A percentile compares a stretch with the other conserved stretches of the same genome.
Conservation (phyloP, 1,140 invertebrate genomes). For the Nylanderia fulva region DNA sequence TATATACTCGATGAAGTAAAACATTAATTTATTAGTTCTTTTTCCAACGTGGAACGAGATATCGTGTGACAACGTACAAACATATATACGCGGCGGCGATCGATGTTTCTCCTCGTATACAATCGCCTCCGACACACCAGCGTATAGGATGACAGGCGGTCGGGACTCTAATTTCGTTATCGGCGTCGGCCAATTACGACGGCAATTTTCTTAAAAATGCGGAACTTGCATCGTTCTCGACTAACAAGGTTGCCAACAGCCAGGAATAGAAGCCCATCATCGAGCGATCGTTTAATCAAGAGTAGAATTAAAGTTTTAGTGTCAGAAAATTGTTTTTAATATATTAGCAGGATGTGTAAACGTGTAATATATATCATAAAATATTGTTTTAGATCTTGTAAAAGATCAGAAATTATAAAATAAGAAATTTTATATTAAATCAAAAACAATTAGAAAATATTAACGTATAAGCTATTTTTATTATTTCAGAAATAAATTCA, state of each 20-base stretch:
- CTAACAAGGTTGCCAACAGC: constrained; percentile 15
- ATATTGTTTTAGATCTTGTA: background rate
- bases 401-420: background rate
- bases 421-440: background rate
- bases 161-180: constrained; percentile 55
- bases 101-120: constrained; percentile 35
- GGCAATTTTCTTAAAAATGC: constrained; percentile 57
- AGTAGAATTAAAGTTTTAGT: background rate
- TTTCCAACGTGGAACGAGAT: constrained; percentile 11
- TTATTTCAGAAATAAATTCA: background rate
- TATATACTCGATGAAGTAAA: background rate
- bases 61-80: constrained; percentile 1
- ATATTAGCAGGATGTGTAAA: background rate
- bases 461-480: background rate
- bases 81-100: constrained; percentile 3
- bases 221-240: constrained; percentile 35
- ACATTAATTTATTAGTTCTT: constrained; percentile 23
- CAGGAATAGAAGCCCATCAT: background rate
- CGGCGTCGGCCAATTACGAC: constrained; percentile 48
- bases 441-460: background rate
- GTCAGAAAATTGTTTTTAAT: background rate
- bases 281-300: background rate
- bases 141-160: constrained; percentile 30
- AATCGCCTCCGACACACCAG: background rate
- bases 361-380: background rate